These are phyloP conservation scores for Macropus fuliginosus DNA, from an alignment of 2,797 vertebrate genomes.

Conservation along the genomic window DNA sequence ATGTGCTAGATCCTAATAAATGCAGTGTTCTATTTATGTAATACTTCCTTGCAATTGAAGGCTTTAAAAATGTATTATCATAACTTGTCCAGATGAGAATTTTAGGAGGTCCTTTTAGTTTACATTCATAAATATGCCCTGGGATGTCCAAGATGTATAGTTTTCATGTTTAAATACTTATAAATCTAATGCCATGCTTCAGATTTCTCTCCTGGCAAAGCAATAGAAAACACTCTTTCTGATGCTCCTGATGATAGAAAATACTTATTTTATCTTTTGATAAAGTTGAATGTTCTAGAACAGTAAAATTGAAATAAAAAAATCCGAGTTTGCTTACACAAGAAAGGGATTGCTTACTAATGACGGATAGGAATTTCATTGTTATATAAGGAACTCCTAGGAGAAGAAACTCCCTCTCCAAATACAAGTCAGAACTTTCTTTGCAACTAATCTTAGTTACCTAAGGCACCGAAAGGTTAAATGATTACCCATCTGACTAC, in stretches of 20 bases:
- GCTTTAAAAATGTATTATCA: not conserved
- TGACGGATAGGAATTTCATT: not conserved
- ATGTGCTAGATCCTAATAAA: not conserved
- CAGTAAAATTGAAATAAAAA: not conserved
- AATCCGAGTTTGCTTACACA: not conserved
- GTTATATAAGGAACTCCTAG: not conserved
- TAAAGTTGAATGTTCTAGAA: not conserved
- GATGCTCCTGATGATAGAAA: not conserved
- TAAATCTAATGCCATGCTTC: not conserved
- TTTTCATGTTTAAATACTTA: not conserved
- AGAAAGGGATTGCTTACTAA: not conserved
- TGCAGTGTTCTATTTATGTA: not conserved
- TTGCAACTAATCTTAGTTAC: not conserved
- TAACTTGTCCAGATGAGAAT: not conserved
- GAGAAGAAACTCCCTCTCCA: not conserved
- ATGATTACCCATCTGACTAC: too few species aligned
- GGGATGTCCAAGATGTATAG: not conserved
- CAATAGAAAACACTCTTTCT: not conserved
- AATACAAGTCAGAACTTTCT: not conserved
- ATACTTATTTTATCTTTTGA: not conserved
- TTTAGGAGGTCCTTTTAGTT: not conserved
- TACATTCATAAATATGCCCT: not conserved
- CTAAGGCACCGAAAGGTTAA: not conserved
- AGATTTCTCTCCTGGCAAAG: not conserved
- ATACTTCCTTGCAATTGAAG: not conserved